Percentiles rank a stretch among this genome's conserved stretches.
These are phyloP conservation scores for Arion vulgaris DNA, from an alignment of 1,140 invertebrate species.

Conservation along the genomic window DNA sequence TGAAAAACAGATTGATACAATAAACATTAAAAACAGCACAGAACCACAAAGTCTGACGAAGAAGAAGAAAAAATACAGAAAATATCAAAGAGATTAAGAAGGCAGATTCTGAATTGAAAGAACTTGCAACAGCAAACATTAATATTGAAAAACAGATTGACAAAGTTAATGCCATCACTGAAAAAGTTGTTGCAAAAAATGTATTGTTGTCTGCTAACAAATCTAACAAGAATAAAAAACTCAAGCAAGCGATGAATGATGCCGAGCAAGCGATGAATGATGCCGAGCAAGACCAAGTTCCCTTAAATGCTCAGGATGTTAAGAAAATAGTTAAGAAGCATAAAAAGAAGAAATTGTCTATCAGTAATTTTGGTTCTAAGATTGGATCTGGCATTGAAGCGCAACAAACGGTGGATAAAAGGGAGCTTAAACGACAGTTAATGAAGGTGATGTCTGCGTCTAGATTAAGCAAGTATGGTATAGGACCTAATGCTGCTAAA, in stretches of 20 bases:
- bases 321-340: slow-evolving; percentile 14
- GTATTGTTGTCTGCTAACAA: background rate
- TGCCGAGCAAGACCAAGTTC: background rate
- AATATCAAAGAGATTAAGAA: background rate
- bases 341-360: slow-evolving; percentile 22
- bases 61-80: slow-evolving; percentile 7
- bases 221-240: slow-evolving; percentile 3
- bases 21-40: background rate
- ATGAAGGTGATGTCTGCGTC: background rate
- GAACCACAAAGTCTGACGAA: background rate
- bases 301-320: background rate
- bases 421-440: background rate
- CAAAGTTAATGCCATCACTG: background rate
- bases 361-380: background rate
- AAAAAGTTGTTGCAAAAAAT: background rate
- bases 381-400: background rate
- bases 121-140: background rate
- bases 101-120: background rate
- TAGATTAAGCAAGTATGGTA: slow-evolving; percentile 2
- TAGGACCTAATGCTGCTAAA: background rate
- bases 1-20: background rate
- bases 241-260: background rate
- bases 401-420: background rate
- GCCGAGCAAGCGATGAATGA: slow-evolving; percentile 1
- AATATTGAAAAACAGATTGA: background rate